Conservation (phyloP, 2,113 vertebrate genomes). For the Bufo gargarizans region DNA sequence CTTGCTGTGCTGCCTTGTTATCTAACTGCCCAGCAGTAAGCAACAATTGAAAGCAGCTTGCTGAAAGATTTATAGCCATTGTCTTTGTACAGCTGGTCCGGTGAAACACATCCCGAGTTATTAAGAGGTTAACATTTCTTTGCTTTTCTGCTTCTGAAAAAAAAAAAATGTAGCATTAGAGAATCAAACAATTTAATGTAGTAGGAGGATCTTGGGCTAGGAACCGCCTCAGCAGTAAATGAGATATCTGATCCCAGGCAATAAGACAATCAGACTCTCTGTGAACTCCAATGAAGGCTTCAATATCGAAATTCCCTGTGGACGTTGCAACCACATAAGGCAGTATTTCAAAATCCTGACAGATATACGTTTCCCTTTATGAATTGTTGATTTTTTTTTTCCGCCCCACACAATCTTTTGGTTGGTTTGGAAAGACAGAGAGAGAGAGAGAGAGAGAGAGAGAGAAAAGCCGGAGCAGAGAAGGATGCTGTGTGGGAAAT, state of each 20-base stretch:
- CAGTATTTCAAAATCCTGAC: conserved; percentile 6
- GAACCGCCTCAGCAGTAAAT: conserved; percentile 68
- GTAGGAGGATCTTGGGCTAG: conserved; percentile 69
- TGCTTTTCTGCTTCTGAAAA: conserved; percentile 39
- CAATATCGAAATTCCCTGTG: conserved; percentile 33
- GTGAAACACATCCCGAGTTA: conserved; percentile 26
- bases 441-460: conserved; percentile 17
- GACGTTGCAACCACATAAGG: conserved; percentile 38
- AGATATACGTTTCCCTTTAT: conserved; percentile 24
- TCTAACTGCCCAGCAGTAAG: conserved; percentile 28
- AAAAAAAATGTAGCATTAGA: conserved; percentile 55
- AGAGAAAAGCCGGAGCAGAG: conserved; percentile 47
- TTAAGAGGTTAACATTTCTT: conserved; percentile 50
- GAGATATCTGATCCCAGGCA: conserved; percentile 63
- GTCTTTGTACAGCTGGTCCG: conserved; percentile 21
- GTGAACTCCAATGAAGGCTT: conserved; percentile 37
- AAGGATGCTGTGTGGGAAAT: conserved; percentile 71
- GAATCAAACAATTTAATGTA: conserved; percentile 64
- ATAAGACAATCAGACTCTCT: conserved; percentile 58
- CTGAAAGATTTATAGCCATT: conserved; percentile 44
- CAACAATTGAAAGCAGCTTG: conserved; percentile 33
- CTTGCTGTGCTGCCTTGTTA: conserved; percentile 24
- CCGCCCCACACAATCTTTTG: not conserved
- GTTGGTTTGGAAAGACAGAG: conserved; percentile 52
- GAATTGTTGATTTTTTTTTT: conserved; percentile 34